Base-by-base conservation (phyloP, 2,888 invertebrate genomes). In the Patella depressa region DNA sequence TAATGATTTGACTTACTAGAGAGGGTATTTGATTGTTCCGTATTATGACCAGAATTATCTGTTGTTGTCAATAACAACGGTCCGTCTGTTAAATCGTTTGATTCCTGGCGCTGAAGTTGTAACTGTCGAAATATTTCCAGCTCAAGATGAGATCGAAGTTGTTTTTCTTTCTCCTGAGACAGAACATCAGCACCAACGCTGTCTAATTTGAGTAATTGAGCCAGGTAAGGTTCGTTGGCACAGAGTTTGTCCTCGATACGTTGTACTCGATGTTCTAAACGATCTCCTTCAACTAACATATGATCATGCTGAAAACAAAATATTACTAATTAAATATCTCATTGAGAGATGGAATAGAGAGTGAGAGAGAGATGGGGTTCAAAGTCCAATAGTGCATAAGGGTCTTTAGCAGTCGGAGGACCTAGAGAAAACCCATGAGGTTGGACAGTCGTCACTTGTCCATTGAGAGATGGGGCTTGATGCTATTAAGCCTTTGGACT, bases 61-160 rank as follows among this genome's bases (percentile, higher is more conserved):
- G 65, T 65, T 19, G 24, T 65, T 24, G 65, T 65, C 24, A 24
- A 75, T 59, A 57, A 45, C 17, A 57, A 75, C n/a, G 53, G 54
- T 15, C 45, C 59, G n/a, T 79, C 72, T 14, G 71, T 34, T n/a
- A 19, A 54, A 15, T 9, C 70, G n/a, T 53, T 65, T 55, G 79
- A 72, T 55, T 86, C 86, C 74, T 87, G 88, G 73, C 89, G 84
- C 75, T 89, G 88, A 76, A 88, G 84, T 81, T 90, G 91, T n/a
- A 91, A 85, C 78, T 88, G 90, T 7, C 89, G 85, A 84, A 90
- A 89, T 53, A 90, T 89, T 81, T 90, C 90, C 80, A 91, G 76
- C 80, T 91, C 90, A 73, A 91, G 81, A 79, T 89, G 88, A 24
- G 87, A 87, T 79, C 90, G 90, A 14, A 90, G 84, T 77, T 90